Evolutionary conservation across 2,797 vertebrate genomes (phyloP), one percentile per base, ranked within the genome.

Genomic region (Heteromormyrus szaboi): DNA sequence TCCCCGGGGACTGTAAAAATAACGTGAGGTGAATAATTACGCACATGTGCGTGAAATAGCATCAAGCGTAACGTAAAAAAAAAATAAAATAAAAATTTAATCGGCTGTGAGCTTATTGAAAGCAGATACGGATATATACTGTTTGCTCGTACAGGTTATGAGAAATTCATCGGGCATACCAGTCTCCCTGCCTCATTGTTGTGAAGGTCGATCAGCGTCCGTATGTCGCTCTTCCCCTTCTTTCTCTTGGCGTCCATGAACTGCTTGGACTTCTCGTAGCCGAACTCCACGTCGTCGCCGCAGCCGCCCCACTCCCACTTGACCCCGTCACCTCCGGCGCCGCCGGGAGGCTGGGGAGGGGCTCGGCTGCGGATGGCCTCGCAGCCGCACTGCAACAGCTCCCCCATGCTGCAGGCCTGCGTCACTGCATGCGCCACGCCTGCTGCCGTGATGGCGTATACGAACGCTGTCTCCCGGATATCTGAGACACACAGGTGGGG

Each of bases 261-360:
- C 93, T 99, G 97, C 91, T 97, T 97, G 0, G 98, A 99, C 91
- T 99, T 99, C 92, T 99, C 98, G 0, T 99, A 98, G 90, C 98
- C 98, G 0, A 98, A 99, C 91, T 98, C 98, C 92, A 99, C 98
- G 0, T 99, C 98, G 0, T 99, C 98, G 3, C 98, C 98, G 0
- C 98, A 99, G 91, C 98, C 98, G 0, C 98, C 98, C 98, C 98
- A 99, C 93, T 99, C 98, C 98, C 98, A 99, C 92, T 97, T 96
- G 0, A 97, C 96, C 41, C 96, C 97, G 11, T 97, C 97, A 0
- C 93, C 93, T 0, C 96, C 93, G 0, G 95, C 89, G 5, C 95
- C 90, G 86, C 90, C 90, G 0, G 95, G 92, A 0, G 96, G 96
- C 1, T 93, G 94, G 0, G 97, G 97, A 0, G 98, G 97, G 0